Percentiles rank a stretch among this genome's conserved stretches.
phyloP scores from a whole-genome alignment of 1,140 invertebrate genomes.

The Drosophila pectinifera region DNA sequence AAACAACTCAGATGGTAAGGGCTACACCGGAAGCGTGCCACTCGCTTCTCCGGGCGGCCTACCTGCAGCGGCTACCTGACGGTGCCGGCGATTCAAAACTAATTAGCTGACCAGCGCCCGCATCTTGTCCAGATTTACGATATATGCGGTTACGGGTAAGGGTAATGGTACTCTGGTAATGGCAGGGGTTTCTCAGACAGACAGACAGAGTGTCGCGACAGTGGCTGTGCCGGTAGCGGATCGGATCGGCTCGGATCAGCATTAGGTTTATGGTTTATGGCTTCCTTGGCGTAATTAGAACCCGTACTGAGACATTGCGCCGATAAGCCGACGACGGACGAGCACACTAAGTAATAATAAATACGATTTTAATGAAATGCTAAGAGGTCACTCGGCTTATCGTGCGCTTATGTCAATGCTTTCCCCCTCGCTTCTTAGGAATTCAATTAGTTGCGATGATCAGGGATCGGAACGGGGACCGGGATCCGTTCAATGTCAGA shows the following conservation, averaged over 20 bases:
- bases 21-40: constrained; percentile 39
- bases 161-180: neutral
- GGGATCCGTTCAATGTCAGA: constrained; percentile 29
- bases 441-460: constrained; percentile 32
- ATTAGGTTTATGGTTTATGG: constrained; percentile 74
- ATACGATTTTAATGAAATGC: constrained; percentile 74
- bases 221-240: constrained; percentile 28
- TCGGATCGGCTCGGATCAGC: constrained; percentile 21
- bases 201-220: constrained; percentile 68
- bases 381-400: constrained; percentile 59
- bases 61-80: constrained; percentile 56
- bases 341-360: constrained; percentile 67
- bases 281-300: constrained; percentile 52
- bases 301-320: constrained; percentile 17
- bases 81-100: constrained; percentile 62
- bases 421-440: constrained; percentile 7
- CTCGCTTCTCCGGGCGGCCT: constrained; percentile 12
- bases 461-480: constrained; percentile 6
- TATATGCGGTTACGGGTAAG: neutral
- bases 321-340: constrained; percentile 57
- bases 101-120: constrained; percentile 61
- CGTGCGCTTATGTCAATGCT: constrained; percentile 22
- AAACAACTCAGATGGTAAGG: neutral
- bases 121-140: constrained; percentile 54
- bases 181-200: constrained; percentile 16